Conservation (phyloP, 1,140 invertebrate genomes). For the Phenacoccus solenopsis region DNA sequence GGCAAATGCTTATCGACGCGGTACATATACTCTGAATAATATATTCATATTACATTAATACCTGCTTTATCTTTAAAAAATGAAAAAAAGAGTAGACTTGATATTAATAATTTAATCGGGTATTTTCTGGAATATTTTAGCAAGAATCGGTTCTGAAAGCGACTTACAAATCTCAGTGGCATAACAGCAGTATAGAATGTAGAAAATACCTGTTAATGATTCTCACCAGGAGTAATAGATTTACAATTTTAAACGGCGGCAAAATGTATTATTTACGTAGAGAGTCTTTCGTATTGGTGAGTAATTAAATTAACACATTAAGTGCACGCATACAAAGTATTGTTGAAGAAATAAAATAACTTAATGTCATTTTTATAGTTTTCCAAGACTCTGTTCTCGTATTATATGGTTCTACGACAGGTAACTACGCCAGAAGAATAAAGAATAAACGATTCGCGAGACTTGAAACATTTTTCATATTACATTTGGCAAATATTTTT, state of each 20-base stretch:
- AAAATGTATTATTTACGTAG: background rate
- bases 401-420: background rate
- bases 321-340: no score
- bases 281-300: background rate
- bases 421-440: no score
- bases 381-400: background rate
- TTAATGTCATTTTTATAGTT: background rate
- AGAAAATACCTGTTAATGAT: background rate
- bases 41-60: background rate
- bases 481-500: no score
- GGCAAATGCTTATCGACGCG: conserved; percentile 19
- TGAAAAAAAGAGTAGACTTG: no score
- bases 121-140: conserved; percentile 15
- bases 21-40: conserved; percentile 5
- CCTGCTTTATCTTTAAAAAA: no score
- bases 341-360: background rate
- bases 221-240: background rate
- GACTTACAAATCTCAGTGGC: conserved; percentile 19
- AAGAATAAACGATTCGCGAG: background rate
- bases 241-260: background rate
- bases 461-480: no score
- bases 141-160: conserved; percentile 19
- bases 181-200: background rate
- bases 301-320: no score
- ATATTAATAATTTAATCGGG: background rate